Percentiles rank a stretch among this genome's conserved stretches.
Evolutionary conservation across 2,797 vertebrate species (phyloP).

Genomic region (Vultur gryphus): DNA sequence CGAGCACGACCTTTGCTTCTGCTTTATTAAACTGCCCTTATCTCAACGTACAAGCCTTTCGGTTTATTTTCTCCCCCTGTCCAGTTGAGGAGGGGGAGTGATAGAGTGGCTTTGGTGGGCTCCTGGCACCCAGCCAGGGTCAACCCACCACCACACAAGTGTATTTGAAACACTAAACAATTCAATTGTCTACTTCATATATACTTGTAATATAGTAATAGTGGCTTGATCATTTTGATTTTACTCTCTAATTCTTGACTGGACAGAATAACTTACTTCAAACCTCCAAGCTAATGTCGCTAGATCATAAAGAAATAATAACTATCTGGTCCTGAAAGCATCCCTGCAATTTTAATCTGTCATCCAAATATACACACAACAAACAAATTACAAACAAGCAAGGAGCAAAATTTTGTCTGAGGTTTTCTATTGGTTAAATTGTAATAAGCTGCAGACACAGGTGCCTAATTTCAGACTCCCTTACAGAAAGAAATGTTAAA

Average conservation of each 20-base stretch:
- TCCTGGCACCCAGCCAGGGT: no score
- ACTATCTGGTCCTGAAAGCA: not conserved
- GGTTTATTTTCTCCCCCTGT: no score
- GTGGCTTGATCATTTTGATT: not conserved
- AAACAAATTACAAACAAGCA: not conserved
- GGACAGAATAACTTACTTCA: not conserved
- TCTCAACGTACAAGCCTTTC: no score
- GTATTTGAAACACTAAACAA: not conserved
- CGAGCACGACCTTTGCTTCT: no score
- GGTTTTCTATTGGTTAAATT: not conserved
- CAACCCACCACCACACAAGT: not conserved
- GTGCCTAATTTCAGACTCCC: not conserved
- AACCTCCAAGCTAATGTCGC: not conserved
- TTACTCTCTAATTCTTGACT: not conserved
- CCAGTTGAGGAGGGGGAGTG: no score
- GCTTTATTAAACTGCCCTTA: no score
- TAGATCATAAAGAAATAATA: not conserved
- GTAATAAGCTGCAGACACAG: not conserved
- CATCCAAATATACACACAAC: not conserved
- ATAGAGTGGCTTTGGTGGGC: no score
- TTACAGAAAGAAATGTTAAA: not conserved
- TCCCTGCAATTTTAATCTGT: not conserved
- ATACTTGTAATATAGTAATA: not conserved
- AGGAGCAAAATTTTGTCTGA: not conserved
- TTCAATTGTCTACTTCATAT: not conserved